Percentiles rank a stretch among this genome's conserved stretches.
phyloP scores from a whole-genome alignment of 2,888 invertebrate genomes.

The Idaea dimidiata region DNA sequence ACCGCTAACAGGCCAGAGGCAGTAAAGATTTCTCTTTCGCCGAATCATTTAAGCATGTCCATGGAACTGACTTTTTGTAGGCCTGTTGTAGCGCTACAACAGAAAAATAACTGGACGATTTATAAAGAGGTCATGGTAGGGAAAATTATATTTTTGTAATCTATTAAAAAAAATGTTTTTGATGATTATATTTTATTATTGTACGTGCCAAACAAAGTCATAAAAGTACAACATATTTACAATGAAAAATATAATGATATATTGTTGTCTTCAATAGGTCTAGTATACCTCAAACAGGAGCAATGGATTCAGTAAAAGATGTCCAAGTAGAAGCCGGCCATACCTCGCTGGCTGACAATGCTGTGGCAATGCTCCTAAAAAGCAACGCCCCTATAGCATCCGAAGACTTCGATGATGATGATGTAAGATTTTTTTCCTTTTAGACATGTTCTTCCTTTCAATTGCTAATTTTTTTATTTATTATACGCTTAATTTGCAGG shows the following conservation, averaged over 20 bases:
- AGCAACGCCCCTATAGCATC: not conserved
- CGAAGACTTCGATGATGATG: not conserved
- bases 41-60: too few relatives aligned
- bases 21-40: too few relatives aligned
- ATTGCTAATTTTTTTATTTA: not conserved
- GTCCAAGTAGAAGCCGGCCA: not conserved
- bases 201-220: not conserved
- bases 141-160: too few relatives aligned
- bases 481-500: constrained; percentile 39
- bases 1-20: too few relatives aligned
- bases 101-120: too few relatives aligned
- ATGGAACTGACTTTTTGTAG: too few relatives aligned
- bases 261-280: not conserved
- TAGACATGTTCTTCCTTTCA: not conserved
- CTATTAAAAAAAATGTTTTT: too few relatives aligned
- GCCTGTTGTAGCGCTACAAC: too few relatives aligned
- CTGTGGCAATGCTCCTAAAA: not conserved
- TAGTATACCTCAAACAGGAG: not conserved
- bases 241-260: not conserved
- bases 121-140: too few relatives aligned
- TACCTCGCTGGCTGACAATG: not conserved
- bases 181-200: too few relatives aligned
- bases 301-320: not conserved
- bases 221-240: not conserved
- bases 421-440: not conserved